Conservation (phyloP, 2,113 vertebrate genomes). For the Gymnobelideus leadbeateri region DNA sequence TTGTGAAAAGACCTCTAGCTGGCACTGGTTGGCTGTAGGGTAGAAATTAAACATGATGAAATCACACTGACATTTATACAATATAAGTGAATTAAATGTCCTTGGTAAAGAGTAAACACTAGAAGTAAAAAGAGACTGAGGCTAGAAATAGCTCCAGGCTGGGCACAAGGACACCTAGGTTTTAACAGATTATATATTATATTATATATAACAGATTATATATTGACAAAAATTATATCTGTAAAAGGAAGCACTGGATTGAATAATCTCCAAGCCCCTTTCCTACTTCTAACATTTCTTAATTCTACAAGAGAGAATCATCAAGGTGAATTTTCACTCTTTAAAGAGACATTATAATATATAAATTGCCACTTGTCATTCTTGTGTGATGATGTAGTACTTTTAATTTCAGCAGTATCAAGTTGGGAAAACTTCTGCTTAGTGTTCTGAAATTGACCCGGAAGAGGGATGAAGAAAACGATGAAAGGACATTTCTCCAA, state of each 20-base stretch:
- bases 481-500: neutral
- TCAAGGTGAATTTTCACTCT: neutral
- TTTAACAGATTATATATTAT: neutral
- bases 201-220: too few relatives aligned
- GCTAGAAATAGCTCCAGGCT: neutral
- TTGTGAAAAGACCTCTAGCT: neutral
- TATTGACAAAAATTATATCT: neutral
- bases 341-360: neutral
- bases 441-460: neutral
- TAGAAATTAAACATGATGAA: neutral
- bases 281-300: neutral
- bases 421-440: neutral
- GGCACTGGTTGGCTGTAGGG: neutral
- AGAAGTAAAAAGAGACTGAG: neutral
- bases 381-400: neutral
- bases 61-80: neutral
- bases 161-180: neutral
- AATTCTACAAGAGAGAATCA: neutral
- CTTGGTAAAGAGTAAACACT: neutral
- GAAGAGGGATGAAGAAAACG: neutral
- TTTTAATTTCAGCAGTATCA: neutral
- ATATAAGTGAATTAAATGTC: neutral
- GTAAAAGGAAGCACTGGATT: neutral
- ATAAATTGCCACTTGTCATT: neutral
- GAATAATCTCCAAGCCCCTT: neutral